Conservation (phyloP, 2,797 vertebrate species). For the Microhierax caerulescens region DNA sequence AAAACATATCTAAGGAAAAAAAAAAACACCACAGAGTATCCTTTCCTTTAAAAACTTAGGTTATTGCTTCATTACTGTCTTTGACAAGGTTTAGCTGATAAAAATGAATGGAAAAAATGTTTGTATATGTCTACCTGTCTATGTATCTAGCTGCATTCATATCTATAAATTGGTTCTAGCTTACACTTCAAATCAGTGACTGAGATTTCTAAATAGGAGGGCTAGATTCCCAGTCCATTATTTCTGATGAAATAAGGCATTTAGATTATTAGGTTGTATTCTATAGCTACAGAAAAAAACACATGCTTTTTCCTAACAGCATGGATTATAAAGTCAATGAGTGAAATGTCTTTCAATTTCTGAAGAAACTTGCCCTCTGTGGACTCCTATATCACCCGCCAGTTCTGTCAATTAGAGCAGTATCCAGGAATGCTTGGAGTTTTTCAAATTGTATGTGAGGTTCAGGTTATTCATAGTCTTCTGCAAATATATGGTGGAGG, state of each 20-base stretch:
- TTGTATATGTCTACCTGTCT: not conserved
- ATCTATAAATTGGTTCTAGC: not conserved
- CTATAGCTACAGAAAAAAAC: not conserved
- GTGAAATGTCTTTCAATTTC: not conserved
- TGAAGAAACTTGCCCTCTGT: not conserved
- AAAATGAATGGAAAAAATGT: not conserved
- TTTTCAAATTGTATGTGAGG: not conserved
- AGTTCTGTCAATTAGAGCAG: not conserved
- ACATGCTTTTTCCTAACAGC: not conserved
- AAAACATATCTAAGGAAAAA: not conserved
- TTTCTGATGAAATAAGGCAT: not conserved
- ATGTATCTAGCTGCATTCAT: not conserved
- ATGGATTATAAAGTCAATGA: not conserved
- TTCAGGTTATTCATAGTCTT: not conserved
- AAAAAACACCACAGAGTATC: not conserved
- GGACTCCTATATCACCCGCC: not conserved
- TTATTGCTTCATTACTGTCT: not conserved
- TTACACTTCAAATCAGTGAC: not conserved
- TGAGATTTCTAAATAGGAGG: not conserved
- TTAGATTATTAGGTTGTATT: not conserved
- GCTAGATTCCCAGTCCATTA: not conserved
- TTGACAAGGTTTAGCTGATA: not conserved
- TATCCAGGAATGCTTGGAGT: not conserved
- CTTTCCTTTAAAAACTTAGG: not conserved
- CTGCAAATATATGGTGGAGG: not conserved